A percentile compares a stretch with the other conserved stretches of the same genome.
These are phyloP conservation scores for Drosophila niveifrons DNA, from an alignment of 2,888 invertebrate species.

Conservation along the genomic window DNA sequence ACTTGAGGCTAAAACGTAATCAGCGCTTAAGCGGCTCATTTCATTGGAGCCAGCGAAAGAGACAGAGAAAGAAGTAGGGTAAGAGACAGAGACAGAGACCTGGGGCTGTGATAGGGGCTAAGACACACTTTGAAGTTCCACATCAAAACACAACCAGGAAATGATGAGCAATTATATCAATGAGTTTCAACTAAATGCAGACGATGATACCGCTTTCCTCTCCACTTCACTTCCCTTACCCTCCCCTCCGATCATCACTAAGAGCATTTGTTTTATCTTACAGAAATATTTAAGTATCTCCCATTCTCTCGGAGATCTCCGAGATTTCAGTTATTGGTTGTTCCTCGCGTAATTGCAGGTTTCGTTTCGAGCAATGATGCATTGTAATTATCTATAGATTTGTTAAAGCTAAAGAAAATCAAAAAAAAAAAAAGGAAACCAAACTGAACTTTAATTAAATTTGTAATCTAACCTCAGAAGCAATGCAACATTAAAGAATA, in stretches of 20 bases:
- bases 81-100: slow-evolving; percentile 1
- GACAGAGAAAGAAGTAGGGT: slow-evolving; percentile 35
- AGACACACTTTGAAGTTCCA: slow-evolving; percentile 58
- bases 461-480: not conserved
- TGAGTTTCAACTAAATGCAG: slow-evolving; percentile 70
- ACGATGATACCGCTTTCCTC: slow-evolving; percentile 31
- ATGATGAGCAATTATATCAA: slow-evolving; percentile 85
- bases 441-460: not conserved
- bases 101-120: slow-evolving; percentile 8
- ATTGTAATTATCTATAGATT: slow-evolving; percentile 66
- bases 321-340: slow-evolving; percentile 33
- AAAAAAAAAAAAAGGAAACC: not conserved
- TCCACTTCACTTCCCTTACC: not conserved
- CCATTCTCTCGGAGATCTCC: slow-evolving; percentile 24
- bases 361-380: slow-evolving; percentile 58
- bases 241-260: not conserved
- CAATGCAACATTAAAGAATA: slow-evolving; percentile 4
- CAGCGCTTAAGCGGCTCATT: slow-evolving; percentile 72
- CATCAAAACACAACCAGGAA: slow-evolving; percentile 84
- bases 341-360: slow-evolving; percentile 62
- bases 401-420: slow-evolving; percentile 19
- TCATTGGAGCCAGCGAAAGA: slow-evolving; percentile 57
- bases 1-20: slow-evolving; percentile 74
- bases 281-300: slow-evolving; percentile 43
- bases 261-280: slow-evolving; percentile 38